Evolutionary conservation across 1,140 invertebrate genomes (phyloP).

Genomic region (Sminthurinus signatus): DNA sequence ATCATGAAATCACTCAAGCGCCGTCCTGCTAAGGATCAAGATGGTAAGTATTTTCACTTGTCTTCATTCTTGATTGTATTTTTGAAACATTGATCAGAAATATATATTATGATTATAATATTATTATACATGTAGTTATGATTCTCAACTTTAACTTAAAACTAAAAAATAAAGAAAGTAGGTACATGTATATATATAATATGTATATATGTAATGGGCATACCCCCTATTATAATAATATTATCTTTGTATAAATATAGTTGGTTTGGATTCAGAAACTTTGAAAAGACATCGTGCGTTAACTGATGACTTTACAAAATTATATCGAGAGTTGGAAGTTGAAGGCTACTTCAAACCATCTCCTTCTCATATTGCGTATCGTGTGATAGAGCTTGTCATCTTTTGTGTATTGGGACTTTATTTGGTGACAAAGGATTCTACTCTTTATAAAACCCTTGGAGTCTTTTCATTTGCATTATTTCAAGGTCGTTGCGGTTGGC

Average conservation of each 20-base stretch:
- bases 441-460: conserved; percentile 13
- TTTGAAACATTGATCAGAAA: too few species aligned
- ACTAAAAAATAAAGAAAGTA: too few species aligned
- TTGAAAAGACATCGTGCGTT: conserved; percentile 27
- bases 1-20: conserved; percentile 31
- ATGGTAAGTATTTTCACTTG: conserved; percentile 19
- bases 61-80: too few species aligned
- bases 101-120: too few species aligned
- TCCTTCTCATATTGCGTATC: conserved; percentile 25
- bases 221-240: too few species aligned
- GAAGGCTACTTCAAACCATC: conserved; percentile 36
- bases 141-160: too few species aligned
- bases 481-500: conserved; percentile 36
- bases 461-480: conserved; percentile 30
- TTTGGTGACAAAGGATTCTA: conserved; percentile 11
- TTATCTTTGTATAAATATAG: conserved; percentile 13
- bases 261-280: conserved; percentile 21
- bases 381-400: conserved; percentile 24
- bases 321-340: conserved; percentile 24
- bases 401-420: conserved; percentile 29
- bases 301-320: conserved; percentile 31
- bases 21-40: conserved; percentile 20
- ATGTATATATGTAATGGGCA: too few species aligned
- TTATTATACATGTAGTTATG: too few species aligned
- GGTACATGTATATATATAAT: too few species aligned